Base-by-base conservation (phyloP, 2,797 vertebrate species). In the Siniperca obscura region DNA sequence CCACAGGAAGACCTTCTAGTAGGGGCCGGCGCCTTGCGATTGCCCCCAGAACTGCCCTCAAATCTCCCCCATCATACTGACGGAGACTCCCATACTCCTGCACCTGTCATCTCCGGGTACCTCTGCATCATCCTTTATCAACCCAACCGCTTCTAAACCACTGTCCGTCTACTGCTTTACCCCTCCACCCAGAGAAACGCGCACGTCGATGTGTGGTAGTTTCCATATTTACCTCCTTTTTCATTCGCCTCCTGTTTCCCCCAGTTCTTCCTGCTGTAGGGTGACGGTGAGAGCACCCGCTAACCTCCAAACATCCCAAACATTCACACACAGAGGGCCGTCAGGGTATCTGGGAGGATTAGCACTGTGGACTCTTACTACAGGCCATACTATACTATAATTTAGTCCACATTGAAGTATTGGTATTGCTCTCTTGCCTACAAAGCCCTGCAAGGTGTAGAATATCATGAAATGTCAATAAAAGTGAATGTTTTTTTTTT, bases 1-100 rank as follows among this genome's bases (percentile, higher is more conserved):
- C 91, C 97, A 98, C 94, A 96, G 97, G 90, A 98, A 98, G 94
- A 97, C 97, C 56, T 98, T 98, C 94, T 98, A 97, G 93, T 40
- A 11, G 70, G 74, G 34, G 19, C 71, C 25, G 25, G 14, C 7
- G 25, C 12, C 22, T 27, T 25, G 8, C 17, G 1, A 53, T 19
- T 1, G 36, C 61, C 66, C 70, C 62, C 83, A 81, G 82, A 90
- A 89, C 93, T 91, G 84, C 84, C 90, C 90, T 84, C 77, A 74
- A 55, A 68, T 8, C 53, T 40, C 78, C 80, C 61, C 66, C 68
- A 5, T 69, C 79, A 86, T 66, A 66, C 78, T 52, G 80, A 84
- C 66, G 55, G 83, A 87, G 83, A 81, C 73, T 62, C 62, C 68
- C 38, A 16, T 27, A 73, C 65, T 70, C 80, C 69, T 79, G 74